These are phyloP conservation scores for Varanus salvator DNA, from an alignment of 2,113 vertebrate genomes.

Conservation along the genomic window DNA sequence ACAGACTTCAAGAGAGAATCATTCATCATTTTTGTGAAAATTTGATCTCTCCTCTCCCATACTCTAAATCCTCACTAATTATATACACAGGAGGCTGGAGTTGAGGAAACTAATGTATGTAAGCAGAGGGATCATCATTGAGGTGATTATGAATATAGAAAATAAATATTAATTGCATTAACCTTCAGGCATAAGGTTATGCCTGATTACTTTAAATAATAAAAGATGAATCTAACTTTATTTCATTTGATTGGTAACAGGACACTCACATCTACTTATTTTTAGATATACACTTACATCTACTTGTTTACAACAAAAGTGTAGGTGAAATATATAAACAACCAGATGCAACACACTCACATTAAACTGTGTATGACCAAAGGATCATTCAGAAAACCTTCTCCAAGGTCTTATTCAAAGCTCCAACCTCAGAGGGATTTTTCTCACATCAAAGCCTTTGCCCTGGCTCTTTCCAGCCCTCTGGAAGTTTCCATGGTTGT, in stretches of 20 bases:
- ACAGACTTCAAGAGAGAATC: slow-evolving; percentile 4
- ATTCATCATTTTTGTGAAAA: neutral
- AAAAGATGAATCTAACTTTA: neutral
- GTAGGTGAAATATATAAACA: neutral
- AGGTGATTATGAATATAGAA: too few species aligned
- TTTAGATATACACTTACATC: neutral
- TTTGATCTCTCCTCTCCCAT: neutral
- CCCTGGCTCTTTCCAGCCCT: too few species aligned
- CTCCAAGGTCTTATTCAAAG: too few species aligned
- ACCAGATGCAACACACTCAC: neutral
- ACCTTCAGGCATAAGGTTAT: neutral
- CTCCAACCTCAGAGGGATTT: too few species aligned
- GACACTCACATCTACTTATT: neutral
- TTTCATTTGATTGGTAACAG: neutral
- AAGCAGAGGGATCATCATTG: neutral
- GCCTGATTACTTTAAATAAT: neutral
- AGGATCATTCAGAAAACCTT: too few species aligned
- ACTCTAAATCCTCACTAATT: neutral
- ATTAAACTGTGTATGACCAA: neutral
- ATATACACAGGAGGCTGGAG: too few species aligned
- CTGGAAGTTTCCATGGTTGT: too few species aligned
- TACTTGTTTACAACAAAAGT: neutral
- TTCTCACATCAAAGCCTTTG: too few species aligned
- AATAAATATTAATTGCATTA: slow-evolving; percentile 4
- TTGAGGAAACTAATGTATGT: neutral